A percentile compares a stretch with the other conserved stretches of the same genome.
These are phyloP conservation scores for Latrodectus elegans DNA, from an alignment of 2,888 invertebrate genomes.

Conservation along the genomic window DNA sequence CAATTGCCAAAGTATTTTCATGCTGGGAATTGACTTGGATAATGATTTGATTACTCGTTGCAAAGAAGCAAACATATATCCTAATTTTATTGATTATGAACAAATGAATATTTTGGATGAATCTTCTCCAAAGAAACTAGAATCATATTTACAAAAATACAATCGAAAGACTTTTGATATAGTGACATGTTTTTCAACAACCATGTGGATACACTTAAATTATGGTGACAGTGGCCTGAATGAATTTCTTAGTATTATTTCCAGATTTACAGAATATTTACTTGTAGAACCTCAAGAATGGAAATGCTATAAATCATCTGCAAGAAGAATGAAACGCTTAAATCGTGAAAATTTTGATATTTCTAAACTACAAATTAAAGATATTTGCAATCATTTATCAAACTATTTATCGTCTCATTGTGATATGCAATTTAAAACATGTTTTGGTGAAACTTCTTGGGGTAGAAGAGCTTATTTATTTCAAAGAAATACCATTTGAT, in stretches of 20 bases:
- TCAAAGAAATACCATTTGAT: conserved; percentile 8
- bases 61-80: conserved; percentile 77
- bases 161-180: conserved; percentile 61
- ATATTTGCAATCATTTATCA: conserved; percentile 22
- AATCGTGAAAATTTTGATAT: conserved; percentile 75
- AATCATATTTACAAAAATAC: conserved; percentile 30
- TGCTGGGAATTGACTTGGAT: conserved; percentile 86
- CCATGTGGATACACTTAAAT: conserved; percentile 94
- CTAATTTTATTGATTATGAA: conserved; percentile 78
- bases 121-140: conserved; percentile 10
- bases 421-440: conserved; percentile 27
- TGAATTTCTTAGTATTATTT: conserved; percentile 80
- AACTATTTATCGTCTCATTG: conserved; percentile 28
- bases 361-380: conserved; percentile 75
- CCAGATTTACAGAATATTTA: conserved; percentile 78
- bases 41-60: conserved; percentile 82
- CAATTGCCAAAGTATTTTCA: conserved; percentile 72
- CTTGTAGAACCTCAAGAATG: conserved; percentile 89
- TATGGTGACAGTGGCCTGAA: conserved; percentile 84
- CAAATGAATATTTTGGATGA: conserved; percentile 79
- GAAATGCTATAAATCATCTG: conserved; percentile 87
- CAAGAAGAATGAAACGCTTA: conserved; percentile 82
- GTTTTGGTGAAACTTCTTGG: conserved; percentile 63
- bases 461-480: conserved; percentile 57
- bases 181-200: conserved; percentile 87